Evolutionary conservation across 2,113 vertebrate genomes (phyloP), one percentile per base, ranked within the genome.

Genomic region (Gasterosteus aculeatus): DNA sequence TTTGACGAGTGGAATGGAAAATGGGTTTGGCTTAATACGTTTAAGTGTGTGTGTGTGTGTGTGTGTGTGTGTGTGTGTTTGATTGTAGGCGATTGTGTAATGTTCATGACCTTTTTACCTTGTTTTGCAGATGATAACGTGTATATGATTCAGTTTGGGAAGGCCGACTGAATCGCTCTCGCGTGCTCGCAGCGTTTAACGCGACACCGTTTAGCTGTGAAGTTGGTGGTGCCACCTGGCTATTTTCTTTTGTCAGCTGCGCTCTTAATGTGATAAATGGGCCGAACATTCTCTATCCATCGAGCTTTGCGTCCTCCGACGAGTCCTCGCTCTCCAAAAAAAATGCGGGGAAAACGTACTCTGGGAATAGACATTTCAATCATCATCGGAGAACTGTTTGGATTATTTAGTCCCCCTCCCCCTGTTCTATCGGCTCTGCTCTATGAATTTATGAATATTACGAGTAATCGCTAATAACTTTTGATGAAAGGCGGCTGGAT

Each of bases 161-260:
- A 44, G 10, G 65, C 46, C 68, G 53, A 77, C 53, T 72, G 66
- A 88, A 79, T 88, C 61, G 69, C 69, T 84, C 44, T 82, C 69
- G 58, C 54, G 77, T 82, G 71, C 75, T 72, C 66, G 80, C 81
- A 83, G 85, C 81, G 81, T 86, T 88, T 83, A 88, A 85, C 84
- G 79, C 63, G 65, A 60, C 22, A 16, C 67, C 75, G 38, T 85
- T 85, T 75, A 73, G 73, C 38, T 76, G 51, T 78, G 85, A 69
- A 83, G 78, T 62, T 31, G 61, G 39, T 81, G 39, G 74, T 74
- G 81, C 81, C 72, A 87, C 78, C 66, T 89, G 84, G 74, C 35
- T 80, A 82, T 79, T 80, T 86, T 89, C 78, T 77, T 61, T 12
- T 60, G 66, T 84, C 81, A 78, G 71, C 84, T 83, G 59, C 70